Base-by-base conservation (phyloP, 2,888 invertebrate species). In the Folsomia candida region DNA sequence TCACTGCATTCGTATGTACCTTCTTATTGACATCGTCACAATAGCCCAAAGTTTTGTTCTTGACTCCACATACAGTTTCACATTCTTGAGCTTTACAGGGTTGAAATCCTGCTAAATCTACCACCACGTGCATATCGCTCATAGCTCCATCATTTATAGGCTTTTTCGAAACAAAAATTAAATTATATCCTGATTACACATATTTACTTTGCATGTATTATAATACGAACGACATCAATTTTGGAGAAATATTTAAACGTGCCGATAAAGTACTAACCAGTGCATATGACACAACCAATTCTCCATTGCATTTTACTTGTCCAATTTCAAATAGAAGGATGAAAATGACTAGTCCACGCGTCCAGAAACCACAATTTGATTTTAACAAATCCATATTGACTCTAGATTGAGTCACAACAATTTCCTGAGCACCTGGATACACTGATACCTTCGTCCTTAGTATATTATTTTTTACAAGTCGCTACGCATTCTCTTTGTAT, bases 91-190 rank as follows among this genome's bases (percentile, higher is more conserved):
- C 3, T 18, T 59, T 20, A n/a, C 57, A 57, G 6, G 57, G 14
- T 6, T 6, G n/a, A 57, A 57, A 57, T 57, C 6, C 57, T 6
- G 9, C 20, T 4, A 59, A 4, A 24, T 59, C 59, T 26, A 59
- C 59, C 4, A 59, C 25, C 25, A 59, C 9, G 59, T 24, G 22
- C 18, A 59, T 25, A 59, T 59, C 59, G 18, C 59, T 25, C 2
- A 59, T 20, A 4, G 59, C 22, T 25, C 59, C 59, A 24, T 59
- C 59, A 59, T 59, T 59, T 3, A 59, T 59, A 4, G 59, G 59
- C 59, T 59, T 6, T 22, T 22, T 47, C 47, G 14, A 47, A 47
- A 14, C n/a, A n/a, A n/a, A n/a, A n/a, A n/a, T n/a, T n/a, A n/a
- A n/a, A n/a, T n/a, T n/a, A n/a, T n/a, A n/a, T n/a, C n/a, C n/a